Evolutionary conservation across 2,113 vertebrate genomes (phyloP), one percentile per base, ranked within the genome.

Genomic region (Rhinopomastus cyanomelas): DNA sequence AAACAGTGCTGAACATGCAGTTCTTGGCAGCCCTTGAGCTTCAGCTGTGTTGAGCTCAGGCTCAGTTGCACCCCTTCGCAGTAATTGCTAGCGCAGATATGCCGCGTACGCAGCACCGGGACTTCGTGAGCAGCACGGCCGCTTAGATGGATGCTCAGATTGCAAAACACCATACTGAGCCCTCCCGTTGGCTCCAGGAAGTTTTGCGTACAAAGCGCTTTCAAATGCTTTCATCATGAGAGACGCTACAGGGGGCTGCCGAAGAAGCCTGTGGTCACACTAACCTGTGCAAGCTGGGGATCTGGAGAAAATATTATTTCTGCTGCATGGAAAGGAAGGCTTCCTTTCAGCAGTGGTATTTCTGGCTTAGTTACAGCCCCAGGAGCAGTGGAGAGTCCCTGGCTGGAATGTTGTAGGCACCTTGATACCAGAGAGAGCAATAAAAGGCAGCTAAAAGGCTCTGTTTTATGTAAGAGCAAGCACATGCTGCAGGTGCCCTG

Each of bases 11-110:
- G 66, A 93, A 92, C 83, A 95, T 80, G 66, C 71, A 92, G 92
- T 96, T 93, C 92, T 95, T 94, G 93, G 92, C 95, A 94, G 74
- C 2, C 5, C 60, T 93, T 72, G 64, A 30, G 75, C 78, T 93
- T 95, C 88, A 92, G 94, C 93, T 96, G 93, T 82, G 92, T 82
- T 95, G 92, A 93, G 93, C 75, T 86, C 66, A 93, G 92, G 92
- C 92, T 95, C 92, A 95, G 90, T 93, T 92, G 90, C 93, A 93
- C 21, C 74, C 64, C 61, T 95, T 22, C 66, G 81, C 92, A 94
- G 81, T 66, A 88, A 95, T 39, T 90, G 94, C 71, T 90, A 62
- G 86, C 2, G 8, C 92, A 92, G 88, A 81, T 93, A 82, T 48
- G 71, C 86, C 84, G 81, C 83, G 53, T 37, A 29, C 0, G 2